Percentiles rank a stretch among this genome's conserved stretches.
Conservation (phyloP, 2,113 vertebrate species). For the Crocuta crocuta region DNA sequence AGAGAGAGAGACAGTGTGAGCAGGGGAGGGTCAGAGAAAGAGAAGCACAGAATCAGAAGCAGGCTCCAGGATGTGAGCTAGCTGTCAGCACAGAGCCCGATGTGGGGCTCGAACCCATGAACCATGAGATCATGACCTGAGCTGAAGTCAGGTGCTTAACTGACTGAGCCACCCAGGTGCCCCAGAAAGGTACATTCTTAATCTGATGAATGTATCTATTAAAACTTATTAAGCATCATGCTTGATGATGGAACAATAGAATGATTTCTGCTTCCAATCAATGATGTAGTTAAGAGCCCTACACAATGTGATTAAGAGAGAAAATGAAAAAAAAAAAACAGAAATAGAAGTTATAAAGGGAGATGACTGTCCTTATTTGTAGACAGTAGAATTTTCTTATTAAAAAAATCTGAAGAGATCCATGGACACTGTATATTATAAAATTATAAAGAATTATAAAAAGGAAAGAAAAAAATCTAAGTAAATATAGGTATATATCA, state of each 20-base stretch:
- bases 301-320: background rate
- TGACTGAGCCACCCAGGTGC: too few species aligned
- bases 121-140: too few species aligned
- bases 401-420: background rate
- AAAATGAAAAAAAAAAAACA: background rate
- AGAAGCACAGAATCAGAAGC: too few species aligned
- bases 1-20: too few species aligned
- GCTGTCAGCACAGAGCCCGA: too few species aligned
- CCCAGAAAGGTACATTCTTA: background rate
- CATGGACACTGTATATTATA: background rate
- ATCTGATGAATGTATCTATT: background rate
- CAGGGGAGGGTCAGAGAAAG: too few species aligned
- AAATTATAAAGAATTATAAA: slow-evolving; percentile 19
- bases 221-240: background rate
- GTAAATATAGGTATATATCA: background rate
- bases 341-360: background rate
- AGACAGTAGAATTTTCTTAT: background rate
- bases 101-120: too few species aligned
- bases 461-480: background rate
- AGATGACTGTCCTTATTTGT: background rate
- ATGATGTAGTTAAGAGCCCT: background rate
- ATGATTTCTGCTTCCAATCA: background rate
- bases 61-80: too few species aligned
- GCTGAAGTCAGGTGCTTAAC: too few species aligned
- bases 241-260: background rate